A percentile compares a stretch with the other conserved stretches of the same genome.
Conservation (phyloP, 2,113 vertebrate genomes). For the Muntiacus reevesi region DNA sequence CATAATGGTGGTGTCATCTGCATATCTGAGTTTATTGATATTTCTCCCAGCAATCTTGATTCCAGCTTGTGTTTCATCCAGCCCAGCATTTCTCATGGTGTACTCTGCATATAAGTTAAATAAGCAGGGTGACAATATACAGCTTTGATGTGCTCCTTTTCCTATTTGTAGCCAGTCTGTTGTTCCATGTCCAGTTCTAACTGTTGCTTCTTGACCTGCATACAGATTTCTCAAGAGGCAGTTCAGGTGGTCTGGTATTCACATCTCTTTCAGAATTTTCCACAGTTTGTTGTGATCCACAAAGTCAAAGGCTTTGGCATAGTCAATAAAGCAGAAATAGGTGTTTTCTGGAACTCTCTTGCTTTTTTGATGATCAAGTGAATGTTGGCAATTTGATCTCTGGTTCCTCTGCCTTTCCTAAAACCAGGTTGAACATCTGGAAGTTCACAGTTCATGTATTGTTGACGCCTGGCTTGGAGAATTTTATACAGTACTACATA, state of each 20-base stretch:
- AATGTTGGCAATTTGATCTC: not conserved
- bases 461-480: not conserved
- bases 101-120: not conserved
- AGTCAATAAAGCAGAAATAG: not conserved
- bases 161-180: not conserved
- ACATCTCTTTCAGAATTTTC: not conserved
- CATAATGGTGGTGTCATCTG: not conserved
- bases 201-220: not conserved
- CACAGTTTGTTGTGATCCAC: not conserved
- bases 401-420: not conserved
- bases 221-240: not conserved
- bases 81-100: not conserved
- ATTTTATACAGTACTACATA: not conserved
- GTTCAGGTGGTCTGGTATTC: not conserved
- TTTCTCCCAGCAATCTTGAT: accelerated
- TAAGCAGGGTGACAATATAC: not conserved
- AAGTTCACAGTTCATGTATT: not conserved
- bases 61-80: not conserved
- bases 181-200: not conserved
- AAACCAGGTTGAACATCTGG: not conserved
- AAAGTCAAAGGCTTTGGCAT: not conserved
- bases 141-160: not conserved
- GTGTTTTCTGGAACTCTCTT: not conserved
- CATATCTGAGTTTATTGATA: not conserved
- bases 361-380: not conserved